Base-by-base conservation (phyloP, 1,140 invertebrate species). In the Antheraea pernyi region DNA sequence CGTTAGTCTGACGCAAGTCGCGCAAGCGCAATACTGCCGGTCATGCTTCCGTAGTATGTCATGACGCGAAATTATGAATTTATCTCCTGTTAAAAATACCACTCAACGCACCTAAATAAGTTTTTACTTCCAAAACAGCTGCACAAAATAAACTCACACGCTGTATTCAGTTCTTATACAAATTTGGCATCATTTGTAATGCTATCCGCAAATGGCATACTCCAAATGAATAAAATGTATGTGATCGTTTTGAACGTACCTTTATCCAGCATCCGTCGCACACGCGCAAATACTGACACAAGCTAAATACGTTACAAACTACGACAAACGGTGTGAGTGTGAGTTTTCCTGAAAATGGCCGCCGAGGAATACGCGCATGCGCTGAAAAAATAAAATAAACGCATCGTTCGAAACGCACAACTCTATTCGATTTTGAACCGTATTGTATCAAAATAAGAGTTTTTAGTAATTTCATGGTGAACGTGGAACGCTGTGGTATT, bases 321-420 rank as follows among this genome's bases (percentile, higher is more conserved):
- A 16, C 68, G 68, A 61, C 61, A 70, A 62, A 61, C 37, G 65
- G 7, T 37, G 7, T 36, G 58, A 73, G 81, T 75, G 71, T 79
- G 69, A 18, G 74, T 71, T 73, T 74, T 60, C 74, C 77, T 80
- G 81, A 80, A 82, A 82, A 82, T 82, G 81, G 81, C 81, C 73
- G 81, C 75, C 81, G 64, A 5, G 0, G 5, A 5, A 30, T 37
- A 7, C 16, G 71, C 80, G 80, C 80, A 75, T 82, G 80, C 78
- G 80, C 70, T 53, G 46, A 53, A 53, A 53, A 53, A 16, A 58
- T 6, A 7, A 46, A 65, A 67, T 67, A 48, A 53, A 63, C 48
- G 13, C 36, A 22, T 18, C 16, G 10, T 59, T 65, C 8, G 42
- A 7, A 19, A 53, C 36, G 16, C 42, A 60, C 19, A 8, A n/a